These are phyloP conservation scores for Cantharis lateralis DNA, from an alignment of 2,888 invertebrate genomes.

Conservation along the genomic window DNA sequence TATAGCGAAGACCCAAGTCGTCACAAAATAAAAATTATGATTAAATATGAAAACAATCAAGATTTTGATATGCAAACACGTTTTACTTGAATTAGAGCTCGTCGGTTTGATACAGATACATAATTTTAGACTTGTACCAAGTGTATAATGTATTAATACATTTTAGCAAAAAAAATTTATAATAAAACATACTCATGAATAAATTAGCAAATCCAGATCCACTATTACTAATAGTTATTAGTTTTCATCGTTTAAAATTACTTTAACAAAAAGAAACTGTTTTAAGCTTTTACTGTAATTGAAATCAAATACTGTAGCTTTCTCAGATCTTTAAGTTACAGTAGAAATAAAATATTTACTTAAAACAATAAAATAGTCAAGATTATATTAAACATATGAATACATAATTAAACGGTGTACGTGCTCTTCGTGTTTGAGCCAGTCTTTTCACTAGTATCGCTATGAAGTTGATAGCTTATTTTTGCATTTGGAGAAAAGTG, in stretches of 20 bases:
- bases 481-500: constrained; percentile 67
- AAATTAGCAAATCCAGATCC: neutral
- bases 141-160: neutral
- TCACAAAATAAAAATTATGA: too few relatives aligned
- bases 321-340: neutral
- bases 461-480: constrained; percentile 81
- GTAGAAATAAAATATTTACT: neutral
- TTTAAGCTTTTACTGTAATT: neutral
- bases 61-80: neutral
- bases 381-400: neutral
- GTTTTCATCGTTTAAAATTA: neutral
- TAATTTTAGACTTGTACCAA: neutral
- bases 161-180: neutral
- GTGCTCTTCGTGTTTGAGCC: constrained; percentile 81
- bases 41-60: neutral
- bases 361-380: neutral
- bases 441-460: constrained; percentile 83
- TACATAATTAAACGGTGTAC: constrained; percentile 65
- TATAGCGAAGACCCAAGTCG: too few relatives aligned
- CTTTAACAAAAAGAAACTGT: neutral
- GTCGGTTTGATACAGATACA: neutral
- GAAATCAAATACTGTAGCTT: neutral
- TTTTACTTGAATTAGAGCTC: neutral
- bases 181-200: neutral
- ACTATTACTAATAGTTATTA: neutral